Conservation (phyloP, 2,797 vertebrate species). For the Artibeus lituratus region DNA sequence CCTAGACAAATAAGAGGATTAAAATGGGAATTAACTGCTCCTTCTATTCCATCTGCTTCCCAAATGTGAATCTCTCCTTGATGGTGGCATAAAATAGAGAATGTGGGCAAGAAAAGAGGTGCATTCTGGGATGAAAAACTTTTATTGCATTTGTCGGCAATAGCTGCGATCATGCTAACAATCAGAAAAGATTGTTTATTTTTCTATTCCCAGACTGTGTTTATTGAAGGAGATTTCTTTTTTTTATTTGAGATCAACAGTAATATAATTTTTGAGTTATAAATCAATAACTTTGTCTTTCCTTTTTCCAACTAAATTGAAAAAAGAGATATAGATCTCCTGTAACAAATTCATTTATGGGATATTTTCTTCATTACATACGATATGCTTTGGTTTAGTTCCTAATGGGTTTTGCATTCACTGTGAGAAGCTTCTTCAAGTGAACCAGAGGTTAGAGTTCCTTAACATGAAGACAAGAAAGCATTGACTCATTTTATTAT, state of each 20-base stretch:
- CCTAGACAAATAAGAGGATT: not conserved
- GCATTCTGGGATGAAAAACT: not conserved
- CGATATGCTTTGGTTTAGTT: conserved; percentile 3
- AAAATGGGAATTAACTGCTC: not conserved
- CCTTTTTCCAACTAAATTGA: not conserved
- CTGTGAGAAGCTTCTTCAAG: conserved; percentile 7
- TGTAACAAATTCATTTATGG: not conserved
- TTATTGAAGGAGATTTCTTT: not conserved
- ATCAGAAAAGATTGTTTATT: not conserved
- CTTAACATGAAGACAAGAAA: conserved; percentile 7
- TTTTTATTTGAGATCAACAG: conserved; percentile 15
- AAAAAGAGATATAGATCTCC: conserved; percentile 10
- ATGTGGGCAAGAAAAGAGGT: not conserved
- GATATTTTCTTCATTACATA: not conserved
- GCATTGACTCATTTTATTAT: conserved; percentile 32
- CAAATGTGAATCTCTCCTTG: conserved; percentile 3
- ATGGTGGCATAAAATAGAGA: not conserved
- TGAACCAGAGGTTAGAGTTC: conserved; percentile 9
- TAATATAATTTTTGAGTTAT: conserved; percentile 18
- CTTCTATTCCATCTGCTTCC: conserved; percentile 37
- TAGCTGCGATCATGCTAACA: not conserved
- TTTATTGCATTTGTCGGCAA: not conserved
- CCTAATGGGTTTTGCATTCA: not conserved
- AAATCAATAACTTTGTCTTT: conserved; percentile 36
- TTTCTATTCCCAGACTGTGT: not conserved